Base-by-base conservation (phyloP, 2,113 vertebrate genomes). In the Uria aalge region DNA sequence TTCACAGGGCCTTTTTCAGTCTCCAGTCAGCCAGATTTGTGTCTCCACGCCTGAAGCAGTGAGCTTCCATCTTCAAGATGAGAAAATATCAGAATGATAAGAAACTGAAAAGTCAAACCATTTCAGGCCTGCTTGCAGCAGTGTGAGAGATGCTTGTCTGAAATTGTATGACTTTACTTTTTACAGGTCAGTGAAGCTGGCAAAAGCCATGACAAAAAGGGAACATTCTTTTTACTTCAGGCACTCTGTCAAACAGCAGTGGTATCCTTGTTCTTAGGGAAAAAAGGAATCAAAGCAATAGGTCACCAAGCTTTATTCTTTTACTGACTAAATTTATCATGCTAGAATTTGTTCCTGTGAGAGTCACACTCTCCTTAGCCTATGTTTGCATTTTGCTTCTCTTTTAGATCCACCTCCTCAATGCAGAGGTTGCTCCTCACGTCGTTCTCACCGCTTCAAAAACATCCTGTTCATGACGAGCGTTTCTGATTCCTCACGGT, bases 331-430 rank as follows among this genome's bases (percentile, higher is more conserved):
- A 60, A 91, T 94, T 87, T 92, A 96, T 73, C 78, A n/a, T 14
- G 9, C 24, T 74, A 69, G 50, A 87, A 71, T 59, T 87, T 85
- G 73, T 72, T 93, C 68, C 89, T 74, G 40, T 23, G 66, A 87
- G 13, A 95, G 59, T 91, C 66, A 92, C 75, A 90, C n/a, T 50
- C 67, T 92, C 76, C 53, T 81, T 72, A 81, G 92, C 30, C 85
- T 97, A 92, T 78, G 95, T 96, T 94, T 64, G 81, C 57, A 72
- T 87, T 81, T 68, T 89, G 48, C 30, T 92, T 68, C 85, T 74
- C 64, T 96, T 91, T 92, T 40, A 94, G 88, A 94, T 88, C 88
- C 83, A 90, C 90, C 85, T 80, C 94, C 93, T 93, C 92, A 84
- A 91, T 66, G 88, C 89, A 94, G 77, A 94, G 81, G 83, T 78